Percentiles rank a stretch among this genome's conserved stretches.
Conservation (phyloP, 2,113 vertebrate genomes). For the Petrocephalus zakoni region DNA sequence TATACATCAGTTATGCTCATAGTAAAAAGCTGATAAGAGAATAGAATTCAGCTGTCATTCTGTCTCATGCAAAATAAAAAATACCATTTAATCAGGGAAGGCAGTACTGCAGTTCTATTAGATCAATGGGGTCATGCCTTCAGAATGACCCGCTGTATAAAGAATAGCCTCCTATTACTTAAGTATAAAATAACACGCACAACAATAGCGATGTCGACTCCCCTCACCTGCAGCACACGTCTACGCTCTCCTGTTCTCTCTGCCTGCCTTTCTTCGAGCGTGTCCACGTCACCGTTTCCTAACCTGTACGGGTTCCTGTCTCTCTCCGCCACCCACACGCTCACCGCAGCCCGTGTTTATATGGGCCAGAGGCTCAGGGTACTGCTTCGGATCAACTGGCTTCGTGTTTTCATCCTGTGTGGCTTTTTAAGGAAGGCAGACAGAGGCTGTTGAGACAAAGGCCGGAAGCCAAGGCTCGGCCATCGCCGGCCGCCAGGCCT, state of each 20-base stretch:
- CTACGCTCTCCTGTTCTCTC: not conserved
- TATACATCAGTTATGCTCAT: not conserved
- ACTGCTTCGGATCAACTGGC: not conserved
- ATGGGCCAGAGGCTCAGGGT: not conserved
- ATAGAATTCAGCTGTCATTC: not conserved
- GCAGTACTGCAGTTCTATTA: not conserved
- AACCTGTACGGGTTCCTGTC: constrained; percentile 3
- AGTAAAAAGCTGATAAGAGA: not conserved
- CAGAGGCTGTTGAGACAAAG: not conserved
- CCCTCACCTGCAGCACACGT: not conserved
- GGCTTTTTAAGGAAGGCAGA: not conserved
- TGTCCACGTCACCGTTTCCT: constrained; percentile 1
- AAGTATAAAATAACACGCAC: not conserved
- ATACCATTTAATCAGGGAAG: not conserved
- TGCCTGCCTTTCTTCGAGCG: not conserved
- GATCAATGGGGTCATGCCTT: not conserved
- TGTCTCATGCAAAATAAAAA: not conserved
- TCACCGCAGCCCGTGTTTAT: not conserved
- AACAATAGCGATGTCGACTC: not conserved
- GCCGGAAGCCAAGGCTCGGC: not conserved
- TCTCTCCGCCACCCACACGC: not conserved
- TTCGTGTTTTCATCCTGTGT: not conserved
- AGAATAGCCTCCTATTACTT: not conserved
- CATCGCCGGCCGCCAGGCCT: not conserved
- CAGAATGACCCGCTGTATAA: not conserved